phyloP scores from a whole-genome alignment of 2,797 vertebrate genomes.

The Triplophysa yarkandensis region DNA sequence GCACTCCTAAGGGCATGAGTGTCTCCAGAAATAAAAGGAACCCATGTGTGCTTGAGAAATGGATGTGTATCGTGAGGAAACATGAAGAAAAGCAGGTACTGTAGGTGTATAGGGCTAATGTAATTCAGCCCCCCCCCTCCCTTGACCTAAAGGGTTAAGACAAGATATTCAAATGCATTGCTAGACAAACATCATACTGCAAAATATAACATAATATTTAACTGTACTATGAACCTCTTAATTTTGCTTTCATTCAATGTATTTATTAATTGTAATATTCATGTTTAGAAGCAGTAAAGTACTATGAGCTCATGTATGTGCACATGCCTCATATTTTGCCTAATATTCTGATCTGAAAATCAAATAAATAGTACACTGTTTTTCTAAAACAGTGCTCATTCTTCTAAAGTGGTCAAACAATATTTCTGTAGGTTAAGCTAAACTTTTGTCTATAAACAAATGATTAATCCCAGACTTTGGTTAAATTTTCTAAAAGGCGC shows the following conservation, averaged over 20 bases:
- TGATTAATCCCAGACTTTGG: too few relatives aligned
- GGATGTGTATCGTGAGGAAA: conserved; percentile 15
- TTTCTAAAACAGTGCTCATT: neutral
- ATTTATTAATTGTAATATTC: too few relatives aligned
- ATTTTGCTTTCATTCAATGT: neutral
- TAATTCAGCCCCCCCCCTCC: neutral
- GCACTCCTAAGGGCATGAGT: conserved; percentile 16
- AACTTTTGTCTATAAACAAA: neutral
- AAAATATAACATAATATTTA: too few relatives aligned
- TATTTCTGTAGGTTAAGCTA: neutral
- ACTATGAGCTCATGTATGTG: too few relatives aligned
- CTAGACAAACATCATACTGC: neutral
- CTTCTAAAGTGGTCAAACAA: neutral
- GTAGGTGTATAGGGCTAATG: neutral
- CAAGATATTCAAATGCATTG: neutral
- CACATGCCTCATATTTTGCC: too few relatives aligned
- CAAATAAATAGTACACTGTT: neutral
- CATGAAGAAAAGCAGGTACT: conserved; percentile 14
- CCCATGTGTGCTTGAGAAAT: conserved; percentile 12
- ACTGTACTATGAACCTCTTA: too few relatives aligned
- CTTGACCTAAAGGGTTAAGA: neutral
- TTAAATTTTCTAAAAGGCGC: too few relatives aligned
- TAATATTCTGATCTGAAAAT: neutral
- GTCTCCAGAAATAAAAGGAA: conserved; percentile 37
- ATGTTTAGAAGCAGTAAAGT: too few relatives aligned